Base-by-base conservation (phyloP, 2,888 invertebrate species). In the Hypercompe scribonia region DNA sequence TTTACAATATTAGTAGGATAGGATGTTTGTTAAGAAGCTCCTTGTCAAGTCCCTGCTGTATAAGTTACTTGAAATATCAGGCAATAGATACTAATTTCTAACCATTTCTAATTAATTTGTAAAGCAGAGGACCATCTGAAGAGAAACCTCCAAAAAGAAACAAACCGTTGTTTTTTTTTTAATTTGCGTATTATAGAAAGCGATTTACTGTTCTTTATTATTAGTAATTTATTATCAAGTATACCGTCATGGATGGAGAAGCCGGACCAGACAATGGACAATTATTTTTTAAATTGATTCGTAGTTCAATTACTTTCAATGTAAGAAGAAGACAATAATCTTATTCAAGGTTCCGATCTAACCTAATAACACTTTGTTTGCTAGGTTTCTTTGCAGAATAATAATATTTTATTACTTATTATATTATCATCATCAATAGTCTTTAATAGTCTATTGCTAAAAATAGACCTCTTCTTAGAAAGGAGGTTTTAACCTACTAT, bases 171-270 rank as follows among this genome's bases (percentile, higher is more conserved):
- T 72, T 75, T 7, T 31, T 82, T 65, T 74, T 73, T 69, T 24
- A 68, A 67, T 76, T 69, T 69, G 11, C 50, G 68, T 74, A 73
- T 70, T 75, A 77, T 79, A 83, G 81, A 83, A 83, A 80, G 80
- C 72, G 70, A 64, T 75, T 74, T 77, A 75, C 78, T 83, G 74
- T 75, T 68, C 68, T 83, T 78, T 78, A 76, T 77, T 75, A 76
- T 80, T 75, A 77, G 68, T 75, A 72, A 76, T 81, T 76, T 80
- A 83, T 78, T 81, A 80, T 81, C 78, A 76, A 78, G 76, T 78
- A 76, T 74, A 76, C 74, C 72, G 72, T 77, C 83, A 77, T 54
- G 71, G 75, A 73, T 72, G 74, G 72, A 70, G 42, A 28, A 75
- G 39, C 36, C 28, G 64, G 34, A 61, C 61, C 77, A 76, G 74